Evolutionary conservation across 2,888 invertebrate genomes (phyloP), one percentile per base, ranked within the genome.

Genomic region (Apamea sordens): DNA sequence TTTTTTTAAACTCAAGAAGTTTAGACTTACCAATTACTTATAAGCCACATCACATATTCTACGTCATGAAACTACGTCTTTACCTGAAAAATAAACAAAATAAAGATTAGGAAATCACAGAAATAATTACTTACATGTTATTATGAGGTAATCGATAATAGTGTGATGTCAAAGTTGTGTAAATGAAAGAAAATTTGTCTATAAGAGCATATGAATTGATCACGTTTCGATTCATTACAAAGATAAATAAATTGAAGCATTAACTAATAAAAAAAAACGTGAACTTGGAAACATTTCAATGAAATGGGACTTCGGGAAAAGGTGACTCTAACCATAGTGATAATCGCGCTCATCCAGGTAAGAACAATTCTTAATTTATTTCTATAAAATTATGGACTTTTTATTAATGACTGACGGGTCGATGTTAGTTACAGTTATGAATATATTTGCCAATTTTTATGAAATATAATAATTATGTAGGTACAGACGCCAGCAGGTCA

Each of bases 251-350:
- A 59, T 41, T 18, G 21, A 64, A 59, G 32, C 65, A 63, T 56
- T 86, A 59, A n/a, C 11, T 59, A 90, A 90, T 90, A 83, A 76
- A 71, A 76, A 76, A 71, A 71, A 77, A 63, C 67, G 75, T 83
- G 77, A 64, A 36, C 53, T 77, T 79, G 15, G 63, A 73, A 75
- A 78, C 79, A 85, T 90, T 90, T 87, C 56, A 87, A 78, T 88
- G 92, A 82, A 84, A 95, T 95, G 95, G 92, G 92, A 68, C 89
- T 93, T 76, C 91, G 92, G 67, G 92, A 93, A 87, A 94, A 93
- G 87, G 92, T 93, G 89, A 89, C 92, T 72, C 87, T 94, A 85
- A 59, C 90, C 73, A 78, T 93, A 50, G 73, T 91, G 75, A 86
- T 85, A 71, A 78, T 92, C 47, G 75, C 91, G 76, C 67, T 90